A percentile compares a stretch with the other conserved stretches of the same genome.
phyloP scores from a whole-genome alignment of 2,888 invertebrate genomes.

The Temnothorax ravouxi region DNA sequence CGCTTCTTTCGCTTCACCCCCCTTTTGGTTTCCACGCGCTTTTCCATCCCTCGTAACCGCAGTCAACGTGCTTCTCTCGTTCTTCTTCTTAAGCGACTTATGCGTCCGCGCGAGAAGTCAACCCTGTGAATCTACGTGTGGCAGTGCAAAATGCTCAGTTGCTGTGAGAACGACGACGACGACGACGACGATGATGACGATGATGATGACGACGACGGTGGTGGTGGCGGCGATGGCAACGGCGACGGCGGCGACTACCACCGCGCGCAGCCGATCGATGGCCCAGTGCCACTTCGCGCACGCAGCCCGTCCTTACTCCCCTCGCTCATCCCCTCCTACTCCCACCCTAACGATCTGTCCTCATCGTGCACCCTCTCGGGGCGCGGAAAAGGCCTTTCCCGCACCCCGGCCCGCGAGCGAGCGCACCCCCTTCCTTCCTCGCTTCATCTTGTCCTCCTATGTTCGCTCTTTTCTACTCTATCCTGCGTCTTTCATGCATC shows the following conservation, averaged over 20 bases:
- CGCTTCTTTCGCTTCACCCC: not conserved
- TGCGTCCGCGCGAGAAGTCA: conserved; percentile 42
- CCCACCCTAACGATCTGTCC: conserved; percentile 52
- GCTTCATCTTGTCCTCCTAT: not conserved
- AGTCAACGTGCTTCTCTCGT: not conserved
- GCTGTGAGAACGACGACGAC: conserved; percentile 68
- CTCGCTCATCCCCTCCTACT: conserved; percentile 31
- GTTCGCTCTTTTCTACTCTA: not conserved
- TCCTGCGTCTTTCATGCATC: not conserved
- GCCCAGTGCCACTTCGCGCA: conserved; percentile 79
- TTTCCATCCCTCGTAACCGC: not conserved
- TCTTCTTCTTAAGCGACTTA: not conserved
- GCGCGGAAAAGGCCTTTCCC: conserved; percentile 10
- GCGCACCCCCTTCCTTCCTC: conserved; percentile 3
- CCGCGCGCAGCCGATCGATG: conserved; percentile 83
- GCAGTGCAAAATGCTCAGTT: conserved; percentile 78
- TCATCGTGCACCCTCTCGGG: conserved; percentile 5
- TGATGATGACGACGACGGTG: conserved; percentile 48
- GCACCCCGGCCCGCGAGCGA: not conserved
- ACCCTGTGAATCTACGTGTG: conserved; percentile 70
- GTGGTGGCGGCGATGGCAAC: too few relatives aligned
- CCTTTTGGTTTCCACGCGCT: not conserved
- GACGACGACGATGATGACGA: not conserved
- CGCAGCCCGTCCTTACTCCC: conserved; percentile 52
- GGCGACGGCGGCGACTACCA: not conserved